Evolutionary conservation across 2,113 vertebrate species (phyloP).

Genomic region (Xyliphius kryptos): DNA sequence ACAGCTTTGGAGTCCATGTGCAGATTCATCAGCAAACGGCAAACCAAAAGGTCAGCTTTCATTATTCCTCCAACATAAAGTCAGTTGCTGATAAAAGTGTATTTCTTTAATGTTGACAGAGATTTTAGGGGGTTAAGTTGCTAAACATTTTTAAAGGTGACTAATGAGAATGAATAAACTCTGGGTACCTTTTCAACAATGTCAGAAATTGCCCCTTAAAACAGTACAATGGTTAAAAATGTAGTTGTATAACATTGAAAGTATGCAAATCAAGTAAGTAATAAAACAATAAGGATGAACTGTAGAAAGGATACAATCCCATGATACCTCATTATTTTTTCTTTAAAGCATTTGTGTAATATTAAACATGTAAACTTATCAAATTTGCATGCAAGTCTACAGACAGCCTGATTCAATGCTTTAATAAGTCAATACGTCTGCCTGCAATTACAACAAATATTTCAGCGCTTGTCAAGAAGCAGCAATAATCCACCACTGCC

Average conservation of each 20-base stretch:
- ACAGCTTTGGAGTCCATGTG: constrained; percentile 6
- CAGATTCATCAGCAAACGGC: constrained; percentile 13
- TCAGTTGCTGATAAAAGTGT: background rate
- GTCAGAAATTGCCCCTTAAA: constrained; percentile 13
- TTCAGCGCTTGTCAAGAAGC: constrained; percentile 10
- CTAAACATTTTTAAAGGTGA: constrained; percentile 23
- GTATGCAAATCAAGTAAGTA: constrained; percentile 21
- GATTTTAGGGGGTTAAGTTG: constrained; percentile 27
- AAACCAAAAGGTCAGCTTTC: constrained; percentile 14
- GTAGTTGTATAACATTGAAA: constrained; percentile 8
- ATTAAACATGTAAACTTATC: constrained; percentile 15
- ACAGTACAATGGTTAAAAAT: background rate
- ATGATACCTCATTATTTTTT: constrained; percentile 30
- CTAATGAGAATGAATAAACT: constrained; percentile 2
- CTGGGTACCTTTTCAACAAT: constrained; percentile 10
- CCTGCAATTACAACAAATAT: constrained; percentile 2
- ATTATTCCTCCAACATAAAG: constrained; percentile 9
- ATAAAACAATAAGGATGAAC: constrained; percentile 13
- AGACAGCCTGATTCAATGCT: constrained; percentile 7
- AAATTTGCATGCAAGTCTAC: constrained; percentile 24
- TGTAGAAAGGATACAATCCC: constrained; percentile 7
- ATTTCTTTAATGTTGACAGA: constrained; percentile 16
- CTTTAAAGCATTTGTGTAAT: background rate
- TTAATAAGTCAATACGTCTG: constrained; percentile 4
- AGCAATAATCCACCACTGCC: constrained; percentile 3